phyloP scores from a whole-genome alignment of 2,888 invertebrate species.

The Adela reaumurella region DNA sequence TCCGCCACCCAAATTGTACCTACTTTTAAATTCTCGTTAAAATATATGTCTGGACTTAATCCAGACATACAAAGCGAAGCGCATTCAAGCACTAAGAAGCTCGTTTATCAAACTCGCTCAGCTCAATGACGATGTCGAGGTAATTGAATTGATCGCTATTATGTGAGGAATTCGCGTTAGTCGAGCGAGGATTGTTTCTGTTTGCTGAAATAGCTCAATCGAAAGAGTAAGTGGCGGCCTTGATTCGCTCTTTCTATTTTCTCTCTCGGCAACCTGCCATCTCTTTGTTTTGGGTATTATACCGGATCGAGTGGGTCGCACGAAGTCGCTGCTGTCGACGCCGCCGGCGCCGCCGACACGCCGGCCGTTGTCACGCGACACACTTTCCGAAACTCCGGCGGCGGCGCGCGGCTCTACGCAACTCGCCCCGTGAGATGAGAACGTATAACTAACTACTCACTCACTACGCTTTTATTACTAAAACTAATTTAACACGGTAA shows the following conservation, averaged over 20 bases:
- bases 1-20: too few relatives aligned
- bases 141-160: too few relatives aligned
- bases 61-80: too few relatives aligned
- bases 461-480: background rate
- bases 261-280: constrained; percentile 33
- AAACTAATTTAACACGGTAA: constrained; percentile 37
- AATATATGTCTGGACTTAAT: too few relatives aligned
- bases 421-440: background rate
- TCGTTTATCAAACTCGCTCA: too few relatives aligned
- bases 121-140: too few relatives aligned
- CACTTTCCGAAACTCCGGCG: background rate
- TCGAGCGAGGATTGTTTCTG: background rate
- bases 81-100: too few relatives aligned
- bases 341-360: constrained; percentile 16
- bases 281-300: constrained; percentile 27
- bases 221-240: background rate
- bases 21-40: too few relatives aligned
- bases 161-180: background rate
- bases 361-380: background rate
- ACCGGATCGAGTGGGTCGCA: constrained; percentile 10
- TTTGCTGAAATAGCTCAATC: background rate
- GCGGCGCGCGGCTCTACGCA: background rate
- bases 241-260: background rate
- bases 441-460: background rate
- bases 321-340: constrained; percentile 3